Percentiles rank a stretch among this genome's conserved stretches.
Evolutionary conservation across 2,113 vertebrate species (phyloP).

Genomic region (Poeciliopsis turrubarensis): DNA sequence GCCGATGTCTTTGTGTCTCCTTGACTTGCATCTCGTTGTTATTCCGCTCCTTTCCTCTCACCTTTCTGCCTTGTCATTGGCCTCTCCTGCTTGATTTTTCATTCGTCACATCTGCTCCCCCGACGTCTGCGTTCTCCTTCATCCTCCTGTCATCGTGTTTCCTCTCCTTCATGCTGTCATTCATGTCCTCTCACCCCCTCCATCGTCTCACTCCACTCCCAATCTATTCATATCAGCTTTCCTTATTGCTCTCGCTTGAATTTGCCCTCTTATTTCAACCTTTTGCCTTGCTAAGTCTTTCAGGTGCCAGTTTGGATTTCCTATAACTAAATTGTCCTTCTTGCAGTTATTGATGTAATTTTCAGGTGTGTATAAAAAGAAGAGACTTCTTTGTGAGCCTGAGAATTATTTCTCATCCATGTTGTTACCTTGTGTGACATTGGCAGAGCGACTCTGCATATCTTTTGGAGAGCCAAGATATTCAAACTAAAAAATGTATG

Average conservation of each 20-base stretch:
- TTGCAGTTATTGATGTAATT: neutral
- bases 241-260: neutral
- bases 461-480: neutral
- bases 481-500: neutral
- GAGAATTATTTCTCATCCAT: neutral
- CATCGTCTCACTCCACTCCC: constrained; percentile 4
- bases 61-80: constrained; percentile 22
- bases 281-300: neutral
- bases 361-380: neutral
- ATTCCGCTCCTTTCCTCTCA: constrained; percentile 13
- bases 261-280: neutral
- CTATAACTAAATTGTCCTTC: neutral
- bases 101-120: constrained; percentile 15
- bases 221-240: constrained; percentile 43
- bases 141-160: constrained; percentile 13
- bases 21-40: constrained; percentile 14
- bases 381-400: neutral
- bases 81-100: constrained; percentile 15
- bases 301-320: neutral
- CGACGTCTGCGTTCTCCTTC: constrained; percentile 5
- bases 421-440: neutral
- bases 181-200: constrained; percentile 11
- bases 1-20: constrained; percentile 4
- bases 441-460: neutral
- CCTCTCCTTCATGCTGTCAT: constrained; percentile 12